These are phyloP conservation scores for Pygocentrus nattereri DNA, from an alignment of 2,797 vertebrate species.

Conservation along the genomic window DNA sequence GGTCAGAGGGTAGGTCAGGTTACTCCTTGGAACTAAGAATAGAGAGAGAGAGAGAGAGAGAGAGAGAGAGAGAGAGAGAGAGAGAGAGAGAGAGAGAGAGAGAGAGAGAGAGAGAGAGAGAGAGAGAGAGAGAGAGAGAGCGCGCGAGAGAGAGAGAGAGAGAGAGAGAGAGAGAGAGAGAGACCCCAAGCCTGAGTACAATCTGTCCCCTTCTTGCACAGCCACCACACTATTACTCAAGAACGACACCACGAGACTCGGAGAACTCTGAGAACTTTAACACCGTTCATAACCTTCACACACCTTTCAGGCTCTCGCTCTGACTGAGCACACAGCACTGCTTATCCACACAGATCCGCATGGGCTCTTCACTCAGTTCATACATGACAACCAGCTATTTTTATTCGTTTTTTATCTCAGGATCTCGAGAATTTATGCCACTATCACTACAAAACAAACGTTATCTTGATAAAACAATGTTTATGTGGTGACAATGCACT, in stretches of 20 bases:
- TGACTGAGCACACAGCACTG: not conserved
- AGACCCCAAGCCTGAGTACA: slow-evolving; percentile 22
- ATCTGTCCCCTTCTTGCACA: slow-evolving; percentile 37
- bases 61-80: slow-evolving; percentile 25
- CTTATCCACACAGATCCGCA: too few species aligned
- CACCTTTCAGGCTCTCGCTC: not conserved
- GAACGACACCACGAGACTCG: not conserved
- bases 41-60: slow-evolving; percentile 30
- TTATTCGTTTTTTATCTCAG: too few species aligned
- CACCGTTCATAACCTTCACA: not conserved
- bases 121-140: slow-evolving; percentile 7
- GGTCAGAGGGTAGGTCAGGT: slow-evolving; percentile 29
- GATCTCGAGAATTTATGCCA: too few species aligned
- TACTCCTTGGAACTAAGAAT: slow-evolving; percentile 47
- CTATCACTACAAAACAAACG: too few species aligned
- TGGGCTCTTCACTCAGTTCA: too few species aligned
- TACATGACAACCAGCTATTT: too few species aligned
- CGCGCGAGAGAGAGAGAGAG: slow-evolving; percentile 11
- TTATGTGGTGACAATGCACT: too few species aligned
- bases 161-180: not conserved
- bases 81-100: slow-evolving; percentile 30
- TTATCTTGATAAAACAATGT: too few species aligned
- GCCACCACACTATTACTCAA: not conserved
- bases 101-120: slow-evolving; percentile 37
- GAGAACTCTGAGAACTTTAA: not conserved